Conservation (phyloP, 2,113 vertebrate species). For the Hippocampus guttulatus region DNA sequence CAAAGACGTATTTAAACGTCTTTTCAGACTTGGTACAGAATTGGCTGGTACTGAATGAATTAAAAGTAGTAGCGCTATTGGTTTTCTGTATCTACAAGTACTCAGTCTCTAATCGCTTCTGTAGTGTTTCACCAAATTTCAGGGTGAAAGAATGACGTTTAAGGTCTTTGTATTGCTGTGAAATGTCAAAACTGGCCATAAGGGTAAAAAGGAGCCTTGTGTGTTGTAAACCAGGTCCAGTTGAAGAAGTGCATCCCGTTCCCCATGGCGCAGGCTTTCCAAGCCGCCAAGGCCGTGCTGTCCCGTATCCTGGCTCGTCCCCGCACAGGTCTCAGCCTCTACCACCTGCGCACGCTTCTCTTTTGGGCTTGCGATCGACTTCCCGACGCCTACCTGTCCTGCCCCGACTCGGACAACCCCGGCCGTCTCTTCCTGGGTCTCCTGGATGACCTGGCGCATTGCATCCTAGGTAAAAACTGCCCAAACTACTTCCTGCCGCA, state of each 20-base stretch:
- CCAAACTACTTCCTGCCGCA: conserved; percentile 83
- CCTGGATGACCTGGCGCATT: conserved; percentile 79
- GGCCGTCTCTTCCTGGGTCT: conserved; percentile 80
- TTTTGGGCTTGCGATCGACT: conserved; percentile 86
- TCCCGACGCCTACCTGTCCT: conserved; percentile 73
- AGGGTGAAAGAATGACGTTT: too few species aligned
- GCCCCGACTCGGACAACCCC: conserved; percentile 67
- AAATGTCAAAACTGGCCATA: neutral
- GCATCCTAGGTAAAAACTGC: conserved; percentile 76
- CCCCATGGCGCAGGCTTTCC: conserved; percentile 80
- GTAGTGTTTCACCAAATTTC: too few species aligned
- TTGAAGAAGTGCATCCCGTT: conserved; percentile 80
- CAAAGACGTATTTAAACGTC: too few species aligned
- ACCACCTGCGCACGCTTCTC: conserved; percentile 79
- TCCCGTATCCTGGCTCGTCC: conserved; percentile 76
- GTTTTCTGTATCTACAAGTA: too few species aligned
- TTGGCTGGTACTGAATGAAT: too few species aligned
- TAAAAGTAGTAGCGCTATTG: too few species aligned
- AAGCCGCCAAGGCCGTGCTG: conserved; percentile 77
- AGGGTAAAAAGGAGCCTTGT: neutral
- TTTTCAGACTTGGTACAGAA: too few species aligned
- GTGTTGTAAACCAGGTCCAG: conserved; percentile 64
- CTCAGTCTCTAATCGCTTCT: too few species aligned
- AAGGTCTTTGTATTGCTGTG: too few species aligned
- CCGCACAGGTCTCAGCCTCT: conserved; percentile 73